phyloP scores from a whole-genome alignment of 1,140 invertebrate species.

The Scaptomyza pallida region DNA sequence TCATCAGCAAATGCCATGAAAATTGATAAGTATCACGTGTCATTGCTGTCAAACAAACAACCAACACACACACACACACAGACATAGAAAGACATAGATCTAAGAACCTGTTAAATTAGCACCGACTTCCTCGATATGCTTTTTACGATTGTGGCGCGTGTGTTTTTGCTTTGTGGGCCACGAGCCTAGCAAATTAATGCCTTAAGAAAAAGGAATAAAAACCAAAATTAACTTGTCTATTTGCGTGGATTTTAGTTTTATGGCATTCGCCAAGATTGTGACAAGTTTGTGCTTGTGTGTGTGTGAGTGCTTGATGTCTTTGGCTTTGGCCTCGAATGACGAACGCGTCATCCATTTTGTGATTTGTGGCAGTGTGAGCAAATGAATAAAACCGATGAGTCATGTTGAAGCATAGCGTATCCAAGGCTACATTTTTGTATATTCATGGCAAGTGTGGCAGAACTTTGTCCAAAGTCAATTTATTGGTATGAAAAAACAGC shows the following conservation, averaged over 20 bases:
- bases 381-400: slow-evolving; percentile 21
- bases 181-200: slow-evolving; percentile 18
- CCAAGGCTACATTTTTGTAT: slow-evolving; percentile 8
- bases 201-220: neutral
- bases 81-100: neutral
- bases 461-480: slow-evolving; percentile 16
- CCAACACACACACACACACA: slow-evolving; percentile 2
- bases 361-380: neutral
- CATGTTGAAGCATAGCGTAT: slow-evolving; percentile 6
- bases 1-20: slow-evolving; percentile 12
- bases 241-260: slow-evolving; percentile 60
- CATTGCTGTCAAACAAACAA: slow-evolving; percentile 1
- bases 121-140: slow-evolving; percentile 37
- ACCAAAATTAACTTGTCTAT: slow-evolving; percentile 66
- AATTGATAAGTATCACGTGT: slow-evolving; percentile 23
- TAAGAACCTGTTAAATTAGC: slow-evolving; percentile 38
- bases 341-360: slow-evolving; percentile 16
- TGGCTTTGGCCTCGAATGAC: slow-evolving; percentile 6
- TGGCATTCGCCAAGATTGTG: slow-evolving; percentile 31
- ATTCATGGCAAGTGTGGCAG: slow-evolving; percentile 10
- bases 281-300: slow-evolving; percentile 11
- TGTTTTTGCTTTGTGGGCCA: slow-evolving; percentile 11
- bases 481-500: too few relatives aligned
- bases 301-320: slow-evolving; percentile 15
- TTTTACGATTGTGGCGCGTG: slow-evolving; percentile 65